Percentiles rank a stretch among this genome's conserved stretches.
These are phyloP conservation scores for Eudasyphora cyanicolor DNA, from an alignment of 2,888 invertebrate species.

Conservation along the genomic window DNA sequence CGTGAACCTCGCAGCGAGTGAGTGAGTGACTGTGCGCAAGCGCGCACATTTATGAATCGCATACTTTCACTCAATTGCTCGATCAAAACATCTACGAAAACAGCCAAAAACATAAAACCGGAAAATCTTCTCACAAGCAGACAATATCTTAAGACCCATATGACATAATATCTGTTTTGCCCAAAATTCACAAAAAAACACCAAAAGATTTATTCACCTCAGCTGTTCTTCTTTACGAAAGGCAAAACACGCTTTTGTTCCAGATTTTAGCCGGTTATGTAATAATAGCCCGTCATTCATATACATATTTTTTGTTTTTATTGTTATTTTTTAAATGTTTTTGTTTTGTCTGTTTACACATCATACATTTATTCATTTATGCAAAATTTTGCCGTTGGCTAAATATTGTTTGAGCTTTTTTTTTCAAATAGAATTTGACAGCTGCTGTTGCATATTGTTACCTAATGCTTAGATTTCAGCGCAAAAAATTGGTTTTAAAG, in stretches of 20 bases:
- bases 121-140: slow-evolving; percentile 11
- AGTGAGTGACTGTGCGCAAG: no score
- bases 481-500: not conserved
- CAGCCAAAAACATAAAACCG: no score
- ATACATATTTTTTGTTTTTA: not conserved
- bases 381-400: slow-evolving; percentile 25
- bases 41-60: slow-evolving; percentile 9
- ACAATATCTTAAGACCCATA: not conserved
- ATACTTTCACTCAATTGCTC: slow-evolving; percentile 22
- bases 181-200: no score
- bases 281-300: slow-evolving; percentile 4
- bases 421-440: slow-evolving; percentile 2
- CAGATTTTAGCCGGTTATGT: slow-evolving; percentile 16
- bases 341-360: not conserved
- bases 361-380: slow-evolving; percentile 11
- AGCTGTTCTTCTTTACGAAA: slow-evolving; percentile 21
- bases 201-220: slow-evolving; percentile 30
- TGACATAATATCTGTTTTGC: slow-evolving; percentile 28
- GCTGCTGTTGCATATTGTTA: not conserved
- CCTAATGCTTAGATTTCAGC: not conserved
- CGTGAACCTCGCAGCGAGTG: not conserved
- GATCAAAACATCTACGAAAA: slow-evolving; percentile 2
- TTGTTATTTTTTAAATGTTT: not conserved
- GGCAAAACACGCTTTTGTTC: slow-evolving; percentile 21
- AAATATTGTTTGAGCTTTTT: not conserved